Evolutionary conservation across 1,140 invertebrate genomes (phyloP).

Genomic region (Nymphalis io): DNA sequence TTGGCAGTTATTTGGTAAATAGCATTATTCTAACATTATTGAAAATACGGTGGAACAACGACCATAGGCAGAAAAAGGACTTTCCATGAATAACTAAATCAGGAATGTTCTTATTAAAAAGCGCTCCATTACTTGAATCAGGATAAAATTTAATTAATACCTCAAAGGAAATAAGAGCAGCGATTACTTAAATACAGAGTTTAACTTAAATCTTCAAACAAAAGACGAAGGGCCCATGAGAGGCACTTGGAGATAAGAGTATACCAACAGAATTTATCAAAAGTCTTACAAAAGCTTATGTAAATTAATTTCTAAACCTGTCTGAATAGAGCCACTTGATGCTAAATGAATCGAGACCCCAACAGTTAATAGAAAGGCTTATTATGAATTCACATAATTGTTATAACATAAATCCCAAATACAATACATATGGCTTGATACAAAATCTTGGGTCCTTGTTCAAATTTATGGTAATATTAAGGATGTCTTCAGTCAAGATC

Average conservation of each 20-base stretch:
- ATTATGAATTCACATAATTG: slow-evolving; percentile 58
- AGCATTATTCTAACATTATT: no score
- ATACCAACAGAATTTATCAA: slow-evolving; percentile 63
- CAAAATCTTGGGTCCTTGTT: slow-evolving; percentile 10
- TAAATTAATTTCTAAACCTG: slow-evolving; percentile 70
- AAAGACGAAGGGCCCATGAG: slow-evolving; percentile 51
- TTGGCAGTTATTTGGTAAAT: no score
- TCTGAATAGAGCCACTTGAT: slow-evolving; percentile 54
- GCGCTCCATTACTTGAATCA: slow-evolving; percentile 19
- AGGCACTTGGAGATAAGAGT: slow-evolving; percentile 51
- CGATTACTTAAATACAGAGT: slow-evolving; percentile 49
- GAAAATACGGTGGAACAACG: no score
- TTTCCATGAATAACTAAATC: background rate
- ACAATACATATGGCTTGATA: slow-evolving; percentile 39
- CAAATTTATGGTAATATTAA: background rate
- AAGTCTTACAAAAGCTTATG: slow-evolving; percentile 63
- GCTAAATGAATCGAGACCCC: slow-evolving; percentile 46
- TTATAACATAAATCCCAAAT: slow-evolving; percentile 36
- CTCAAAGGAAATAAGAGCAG: slow-evolving; percentile 42
- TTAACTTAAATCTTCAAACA: slow-evolving; percentile 58
- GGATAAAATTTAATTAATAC: slow-evolving; percentile 38
- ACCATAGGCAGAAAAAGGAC: no score
- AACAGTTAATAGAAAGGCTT: slow-evolving; percentile 42
- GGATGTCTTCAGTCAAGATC: background rate
- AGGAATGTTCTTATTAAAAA: slow-evolving; percentile 19